Base-by-base conservation (phyloP, 2,797 vertebrate genomes). In the Pantherophis vulpinus region DNA sequence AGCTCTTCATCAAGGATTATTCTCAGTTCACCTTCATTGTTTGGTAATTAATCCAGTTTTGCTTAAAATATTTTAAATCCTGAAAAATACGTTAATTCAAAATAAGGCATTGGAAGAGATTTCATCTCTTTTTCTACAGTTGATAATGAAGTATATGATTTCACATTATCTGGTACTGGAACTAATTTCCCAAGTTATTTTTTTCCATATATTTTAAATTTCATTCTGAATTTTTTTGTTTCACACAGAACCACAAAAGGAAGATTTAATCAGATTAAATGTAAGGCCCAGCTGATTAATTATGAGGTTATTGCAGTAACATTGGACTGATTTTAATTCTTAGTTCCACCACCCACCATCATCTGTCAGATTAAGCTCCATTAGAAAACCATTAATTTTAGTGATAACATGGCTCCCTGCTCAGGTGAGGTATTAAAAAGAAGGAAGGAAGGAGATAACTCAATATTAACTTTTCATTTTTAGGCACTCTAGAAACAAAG, bases 201-300 rank as follows among this genome's bases (percentile, higher is more conserved):
- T 42, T 92, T 6, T 58, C 47, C 90, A 87, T 59, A 54, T 87
- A 94, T 61, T 96, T 47, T 87, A 93, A 87, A 94, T 51, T 95
- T 93, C 61, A 18, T 92, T 96, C 95, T 42, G 11, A 9, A 47
- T 29, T 83, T 66, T 92, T 95, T 92, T 95, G 8, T 4, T 94
- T 95, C 94, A 93, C 3, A 10, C 3, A 54, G 87, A 95, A 96
- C 96, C 66, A 94, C 56, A 87, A 96, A 96, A 96, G 95, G 95
- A 96, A 66, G 91, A 0, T 94, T 96, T 97, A 96, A 97, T 95
- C 96, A 95, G 93, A 95, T 97, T 96, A 94, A 89, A 94, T 89
- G 54, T 93, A 94, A 94, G 95, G 47, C 59, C 47, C 58, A 92
- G 83, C 87, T 96, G 95, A 94, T 94, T 97, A 96, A 96, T 97